Percentiles rank a stretch among this genome's conserved stretches.
phyloP scores from a whole-genome alignment of 2,888 invertebrate species.

The Tinea pellionella region DNA sequence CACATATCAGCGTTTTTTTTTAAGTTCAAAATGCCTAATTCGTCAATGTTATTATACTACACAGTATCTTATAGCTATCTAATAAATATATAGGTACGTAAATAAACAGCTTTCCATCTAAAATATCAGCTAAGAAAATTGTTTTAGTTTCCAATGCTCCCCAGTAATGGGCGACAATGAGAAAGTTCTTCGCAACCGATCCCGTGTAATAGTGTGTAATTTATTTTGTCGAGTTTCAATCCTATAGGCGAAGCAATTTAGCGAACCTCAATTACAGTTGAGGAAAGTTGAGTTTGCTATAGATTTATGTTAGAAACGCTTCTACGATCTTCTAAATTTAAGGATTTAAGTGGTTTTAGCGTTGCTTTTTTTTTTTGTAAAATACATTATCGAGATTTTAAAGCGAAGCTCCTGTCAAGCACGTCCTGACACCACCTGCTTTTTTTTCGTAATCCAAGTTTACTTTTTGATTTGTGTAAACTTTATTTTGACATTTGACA shows the following conservation, averaged over 20 bases:
- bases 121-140: neutral
- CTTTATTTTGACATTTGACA: too few relatives aligned
- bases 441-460: too few relatives aligned
- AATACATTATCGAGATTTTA: too few relatives aligned
- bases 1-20: too few relatives aligned
- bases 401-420: too few relatives aligned
- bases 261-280: constrained; percentile 32
- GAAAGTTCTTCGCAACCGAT: neutral
- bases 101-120: neutral
- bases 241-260: constrained; percentile 33
- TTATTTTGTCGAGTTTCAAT: neutral
- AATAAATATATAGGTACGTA: too few relatives aligned
- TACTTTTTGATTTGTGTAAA: too few relatives aligned
- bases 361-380: too few relatives aligned
- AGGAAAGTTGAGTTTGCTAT: neutral
- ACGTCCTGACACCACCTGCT: too few relatives aligned
- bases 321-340: neutral
- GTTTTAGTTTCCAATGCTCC: neutral
- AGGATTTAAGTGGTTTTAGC: neutral
- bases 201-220: constrained; percentile 5
- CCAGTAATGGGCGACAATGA: neutral
- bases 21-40: too few relatives aligned
- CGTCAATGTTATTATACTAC: too few relatives aligned
- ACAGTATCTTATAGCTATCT: too few relatives aligned
- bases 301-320: neutral